These are phyloP conservation scores for Zaprionus vittiger DNA, from an alignment of 1,140 invertebrate genomes.

Conservation along the genomic window DNA sequence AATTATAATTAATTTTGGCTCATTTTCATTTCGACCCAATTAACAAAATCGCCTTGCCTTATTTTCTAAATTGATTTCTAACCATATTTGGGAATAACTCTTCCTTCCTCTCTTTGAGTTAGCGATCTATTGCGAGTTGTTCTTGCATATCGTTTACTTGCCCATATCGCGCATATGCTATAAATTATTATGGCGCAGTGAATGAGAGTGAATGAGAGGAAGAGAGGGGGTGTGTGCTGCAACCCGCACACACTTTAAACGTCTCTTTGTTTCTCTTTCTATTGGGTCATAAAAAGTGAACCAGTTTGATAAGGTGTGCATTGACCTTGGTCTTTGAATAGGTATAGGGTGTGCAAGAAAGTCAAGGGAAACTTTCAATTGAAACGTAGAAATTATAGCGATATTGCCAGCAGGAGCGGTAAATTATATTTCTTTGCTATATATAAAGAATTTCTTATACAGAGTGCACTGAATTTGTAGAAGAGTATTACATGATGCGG, in stretches of 20 bases:
- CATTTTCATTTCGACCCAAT: conserved; percentile 6
- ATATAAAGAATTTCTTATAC: not conserved
- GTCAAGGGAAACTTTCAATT: not conserved
- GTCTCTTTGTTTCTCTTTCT: not conserved
- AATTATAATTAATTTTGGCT: conserved; percentile 33
- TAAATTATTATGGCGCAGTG: conserved; percentile 7
- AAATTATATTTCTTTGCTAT: not conserved
- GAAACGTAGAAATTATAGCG: not conserved
- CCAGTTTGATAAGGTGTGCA: conserved; percentile 6
- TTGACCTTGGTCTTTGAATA: not conserved
- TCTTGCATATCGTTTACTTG: not conserved
- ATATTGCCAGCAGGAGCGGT: not conserved
- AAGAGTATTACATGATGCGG: not conserved
- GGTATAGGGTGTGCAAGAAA: not conserved
- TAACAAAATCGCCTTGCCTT: not conserved
- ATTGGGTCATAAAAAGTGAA: not conserved
- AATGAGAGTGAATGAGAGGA: not conserved
- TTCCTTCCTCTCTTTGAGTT: not conserved
- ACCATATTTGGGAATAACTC: not conserved
- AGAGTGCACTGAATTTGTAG: not conserved
- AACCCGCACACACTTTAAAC: not conserved
- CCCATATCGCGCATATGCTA: conserved; percentile 1
- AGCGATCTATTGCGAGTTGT: not conserved
- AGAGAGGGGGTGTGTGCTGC: not conserved
- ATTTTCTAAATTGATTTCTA: not conserved